These are phyloP conservation scores for Zaprionus bogoriensis DNA, from an alignment of 2,888 invertebrate species.

Conservation along the genomic window DNA sequence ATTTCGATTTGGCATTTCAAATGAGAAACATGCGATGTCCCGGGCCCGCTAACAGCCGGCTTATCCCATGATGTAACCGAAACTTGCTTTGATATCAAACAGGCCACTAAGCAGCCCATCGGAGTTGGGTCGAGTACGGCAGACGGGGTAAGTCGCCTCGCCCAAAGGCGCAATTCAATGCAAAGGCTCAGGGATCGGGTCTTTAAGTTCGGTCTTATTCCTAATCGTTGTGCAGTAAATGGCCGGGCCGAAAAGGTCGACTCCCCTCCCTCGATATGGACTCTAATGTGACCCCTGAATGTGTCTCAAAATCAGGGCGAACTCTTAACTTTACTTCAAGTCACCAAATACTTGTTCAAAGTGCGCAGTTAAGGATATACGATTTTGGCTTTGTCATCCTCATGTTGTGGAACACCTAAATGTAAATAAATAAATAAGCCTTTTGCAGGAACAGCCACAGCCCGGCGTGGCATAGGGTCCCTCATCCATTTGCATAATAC, in stretches of 20 bases:
- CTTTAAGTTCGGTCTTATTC: slow-evolving; percentile 32
- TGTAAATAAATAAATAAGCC: slow-evolving; percentile 69
- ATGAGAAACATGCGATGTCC: slow-evolving; percentile 13
- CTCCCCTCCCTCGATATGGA: slow-evolving; percentile 7
- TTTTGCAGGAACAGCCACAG: too few species aligned
- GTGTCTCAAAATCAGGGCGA: slow-evolving; percentile 29
- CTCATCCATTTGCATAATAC: slow-evolving; percentile 68
- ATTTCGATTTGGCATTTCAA: slow-evolving; percentile 42
- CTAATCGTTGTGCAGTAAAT: slow-evolving; percentile 50
- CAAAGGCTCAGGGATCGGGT: slow-evolving; percentile 28
- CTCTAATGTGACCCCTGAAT: slow-evolving; percentile 7
- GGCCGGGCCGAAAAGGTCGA: slow-evolving; percentile 39
- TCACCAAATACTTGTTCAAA: slow-evolving; percentile 7
- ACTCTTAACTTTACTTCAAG: slow-evolving; percentile 36
- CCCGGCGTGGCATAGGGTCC: too few species aligned
- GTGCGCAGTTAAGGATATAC: slow-evolving; percentile 17
- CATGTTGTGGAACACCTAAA: slow-evolving; percentile 35
- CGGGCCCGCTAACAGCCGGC: slow-evolving; percentile 10
- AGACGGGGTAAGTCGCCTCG: slow-evolving; percentile 1
- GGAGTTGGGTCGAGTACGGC: not conserved
- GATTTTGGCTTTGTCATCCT: slow-evolving; percentile 47
- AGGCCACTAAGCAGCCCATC: slow-evolving; percentile 40
- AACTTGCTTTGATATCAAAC: slow-evolving; percentile 44
- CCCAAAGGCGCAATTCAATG: slow-evolving; percentile 43
- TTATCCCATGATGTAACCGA: slow-evolving; percentile 32